phyloP scores from a whole-genome alignment of 2,888 invertebrate genomes.

The Adela reaumurella region DNA sequence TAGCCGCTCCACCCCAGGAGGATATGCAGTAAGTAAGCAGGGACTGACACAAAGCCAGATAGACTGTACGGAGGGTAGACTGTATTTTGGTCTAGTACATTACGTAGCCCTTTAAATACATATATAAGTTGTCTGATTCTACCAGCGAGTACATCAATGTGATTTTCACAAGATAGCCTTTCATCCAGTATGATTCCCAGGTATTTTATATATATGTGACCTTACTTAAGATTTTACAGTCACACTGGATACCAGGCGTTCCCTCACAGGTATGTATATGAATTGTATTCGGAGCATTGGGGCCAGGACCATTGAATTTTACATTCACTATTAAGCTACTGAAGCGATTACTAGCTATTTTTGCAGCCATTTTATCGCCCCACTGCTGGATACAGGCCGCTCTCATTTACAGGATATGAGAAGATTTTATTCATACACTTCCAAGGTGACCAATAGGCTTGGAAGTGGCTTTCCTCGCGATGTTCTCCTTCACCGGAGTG shows the following conservation, averaged over 20 bases:
- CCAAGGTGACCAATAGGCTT: too few relatives aligned
- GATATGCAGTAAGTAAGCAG: neutral
- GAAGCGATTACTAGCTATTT: too few relatives aligned
- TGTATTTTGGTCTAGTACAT: neutral
- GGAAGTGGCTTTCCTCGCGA: too few relatives aligned
- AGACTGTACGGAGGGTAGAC: neutral
- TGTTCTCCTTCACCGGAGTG: too few relatives aligned
- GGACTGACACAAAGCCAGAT: constrained; percentile 1
- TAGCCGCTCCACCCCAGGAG: too few relatives aligned
- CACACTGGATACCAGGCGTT: neutral
- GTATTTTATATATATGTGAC: neutral
- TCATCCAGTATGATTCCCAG: too few relatives aligned
- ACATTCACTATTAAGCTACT: constrained; percentile 1
- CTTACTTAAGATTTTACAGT: neutral
- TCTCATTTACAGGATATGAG: neutral
- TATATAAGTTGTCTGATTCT: neutral
- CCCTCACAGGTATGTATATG: neutral
- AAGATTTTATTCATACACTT: too few relatives aligned
- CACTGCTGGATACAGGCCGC: constrained; percentile 1
- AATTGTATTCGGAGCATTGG: neutral
- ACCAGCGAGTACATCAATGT: neutral
- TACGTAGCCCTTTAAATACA: constrained; percentile 1
- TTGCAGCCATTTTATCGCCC: neutral
- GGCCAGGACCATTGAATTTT: neutral
- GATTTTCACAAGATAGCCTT: neutral